Conservation (phyloP, 2,113 vertebrate genomes). For the Microcebus lehilahytsara region DNA sequence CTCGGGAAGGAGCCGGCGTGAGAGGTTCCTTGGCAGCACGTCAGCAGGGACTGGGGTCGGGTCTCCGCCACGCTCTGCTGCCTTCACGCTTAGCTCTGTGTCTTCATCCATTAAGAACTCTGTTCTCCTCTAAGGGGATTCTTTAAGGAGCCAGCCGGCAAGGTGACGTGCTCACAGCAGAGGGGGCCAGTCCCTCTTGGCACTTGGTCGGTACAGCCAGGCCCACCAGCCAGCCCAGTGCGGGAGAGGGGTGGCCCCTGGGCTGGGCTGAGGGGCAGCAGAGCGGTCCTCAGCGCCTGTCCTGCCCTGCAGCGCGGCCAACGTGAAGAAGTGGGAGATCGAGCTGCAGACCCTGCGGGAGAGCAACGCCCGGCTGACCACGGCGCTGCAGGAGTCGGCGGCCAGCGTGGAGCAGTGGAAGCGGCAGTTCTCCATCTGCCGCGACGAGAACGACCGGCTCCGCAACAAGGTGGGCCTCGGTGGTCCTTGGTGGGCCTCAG, state of each 20-base stretch:
- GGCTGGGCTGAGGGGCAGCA: fast-evolving
- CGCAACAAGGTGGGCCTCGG: conserved; percentile 87
- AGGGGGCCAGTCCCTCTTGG: background rate
- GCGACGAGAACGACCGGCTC: conserved; percentile 93
- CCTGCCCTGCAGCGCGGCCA: conserved; percentile 85
- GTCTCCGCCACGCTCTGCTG: background rate
- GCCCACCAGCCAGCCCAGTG: background rate
- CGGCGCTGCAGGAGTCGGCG: conserved; percentile 92
- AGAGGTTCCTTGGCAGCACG: background rate
- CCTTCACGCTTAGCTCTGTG: background rate
- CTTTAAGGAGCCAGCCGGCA: background rate
- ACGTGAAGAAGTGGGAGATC: conserved; percentile 95
- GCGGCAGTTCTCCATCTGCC: conserved; percentile 90
- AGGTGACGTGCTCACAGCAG: background rate
- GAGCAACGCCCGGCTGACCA: conserved; percentile 91
- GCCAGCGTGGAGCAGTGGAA: conserved; percentile 96
- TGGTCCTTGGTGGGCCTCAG: too few relatives aligned
- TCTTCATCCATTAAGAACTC: background rate
- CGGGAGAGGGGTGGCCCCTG: too few relatives aligned
- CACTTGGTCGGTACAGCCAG: background rate
- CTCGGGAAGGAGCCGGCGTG: fast-evolving
- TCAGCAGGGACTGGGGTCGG: fast-evolving
- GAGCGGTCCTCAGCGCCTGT: fast-evolving
- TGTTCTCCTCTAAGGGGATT: background rate
- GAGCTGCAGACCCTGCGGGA: conserved; percentile 95